Percentiles rank a stretch among this genome's conserved stretches.
phyloP scores from a whole-genome alignment of 2,797 vertebrate species.

The Argyrosomus regius region DNA sequence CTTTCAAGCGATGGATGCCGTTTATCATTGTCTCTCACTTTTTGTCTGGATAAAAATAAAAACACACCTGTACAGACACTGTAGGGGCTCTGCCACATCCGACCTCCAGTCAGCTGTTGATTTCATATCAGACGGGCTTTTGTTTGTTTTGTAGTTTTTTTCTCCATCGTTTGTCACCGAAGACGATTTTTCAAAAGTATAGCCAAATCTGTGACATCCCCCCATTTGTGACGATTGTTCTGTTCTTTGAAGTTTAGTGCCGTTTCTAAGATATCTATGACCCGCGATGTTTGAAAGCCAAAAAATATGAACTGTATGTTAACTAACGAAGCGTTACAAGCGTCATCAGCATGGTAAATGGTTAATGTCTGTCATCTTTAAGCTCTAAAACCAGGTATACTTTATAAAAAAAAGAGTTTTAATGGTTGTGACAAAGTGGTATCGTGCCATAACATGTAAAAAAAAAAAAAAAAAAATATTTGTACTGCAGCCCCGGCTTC shows the following conservation, averaged over 20 bases:
- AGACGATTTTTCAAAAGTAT: conserved; percentile 49
- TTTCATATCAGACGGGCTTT: conserved; percentile 31
- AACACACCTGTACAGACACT: conserved; percentile 62
- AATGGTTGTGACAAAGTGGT: conserved; percentile 72
- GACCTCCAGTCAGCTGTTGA: conserved; percentile 36
- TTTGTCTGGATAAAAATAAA: conserved; percentile 29
- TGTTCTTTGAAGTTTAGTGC: conserved; percentile 78
- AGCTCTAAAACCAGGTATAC: conserved; percentile 58
- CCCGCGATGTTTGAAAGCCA: conserved; percentile 64
- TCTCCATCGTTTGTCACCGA: conserved; percentile 12
- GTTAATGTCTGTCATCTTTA: conserved; percentile 71
- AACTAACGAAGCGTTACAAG: conserved; percentile 60
- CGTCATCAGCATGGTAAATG: conserved; percentile 74
- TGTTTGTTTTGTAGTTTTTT: background rate
- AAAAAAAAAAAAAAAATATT: conserved; percentile 13
- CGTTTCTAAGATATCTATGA: conserved; percentile 74
- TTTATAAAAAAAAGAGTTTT: conserved; percentile 56
- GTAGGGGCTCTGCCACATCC: conserved; percentile 28
- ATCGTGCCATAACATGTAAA: conserved; percentile 67
- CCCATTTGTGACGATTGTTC: conserved; percentile 75
- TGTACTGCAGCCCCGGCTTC: conserved; percentile 28
- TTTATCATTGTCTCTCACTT: conserved; percentile 59
- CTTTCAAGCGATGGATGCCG: conserved; percentile 49
- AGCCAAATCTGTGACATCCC: conserved; percentile 48
- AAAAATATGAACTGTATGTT: conserved; percentile 79